Percentiles rank a stretch among this genome's conserved stretches.
Conservation (phyloP, 2,888 invertebrate genomes). For the Epinotia bilunana region DNA sequence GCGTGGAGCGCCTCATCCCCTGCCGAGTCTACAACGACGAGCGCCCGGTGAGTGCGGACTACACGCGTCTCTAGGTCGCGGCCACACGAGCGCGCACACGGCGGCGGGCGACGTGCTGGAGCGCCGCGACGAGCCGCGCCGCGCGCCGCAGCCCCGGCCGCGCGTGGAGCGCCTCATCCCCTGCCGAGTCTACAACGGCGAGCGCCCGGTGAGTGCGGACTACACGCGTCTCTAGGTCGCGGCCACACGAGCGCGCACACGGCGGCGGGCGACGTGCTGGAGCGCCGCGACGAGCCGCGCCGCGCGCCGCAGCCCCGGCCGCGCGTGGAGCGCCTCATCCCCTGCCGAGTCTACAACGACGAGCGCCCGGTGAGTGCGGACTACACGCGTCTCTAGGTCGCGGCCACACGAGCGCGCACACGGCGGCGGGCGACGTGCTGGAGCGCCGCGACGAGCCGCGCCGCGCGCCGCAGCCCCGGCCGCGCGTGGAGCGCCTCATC, state of each 20-base stretch:
- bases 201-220: conserved; percentile 79
- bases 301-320: conserved; percentile 63
- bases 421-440: conserved; percentile 82
- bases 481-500: conserved; percentile 80
- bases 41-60: too few relatives aligned
- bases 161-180: conserved; percentile 83
- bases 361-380: conserved; percentile 81
- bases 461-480: conserved; percentile 63
- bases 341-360: conserved; percentile 84
- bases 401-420: conserved; percentile 87
- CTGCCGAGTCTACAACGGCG: conserved; percentile 84
- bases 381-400: conserved; percentile 51
- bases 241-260: conserved; percentile 87
- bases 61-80: too few relatives aligned
- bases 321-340: conserved; percentile 81
- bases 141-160: conserved; percentile 62
- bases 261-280: conserved; percentile 81
- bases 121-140: conserved; percentile 69
- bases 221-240: conserved; percentile 51
- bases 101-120: conserved; percentile 83
- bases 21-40: too few relatives aligned
- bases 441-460: conserved; percentile 73
- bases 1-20: too few relatives aligned
- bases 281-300: conserved; percentile 71
- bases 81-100: conserved; percentile 87